phyloP scores from a whole-genome alignment of 2,797 vertebrate species.

The Apogon hyalosoma region DNA sequence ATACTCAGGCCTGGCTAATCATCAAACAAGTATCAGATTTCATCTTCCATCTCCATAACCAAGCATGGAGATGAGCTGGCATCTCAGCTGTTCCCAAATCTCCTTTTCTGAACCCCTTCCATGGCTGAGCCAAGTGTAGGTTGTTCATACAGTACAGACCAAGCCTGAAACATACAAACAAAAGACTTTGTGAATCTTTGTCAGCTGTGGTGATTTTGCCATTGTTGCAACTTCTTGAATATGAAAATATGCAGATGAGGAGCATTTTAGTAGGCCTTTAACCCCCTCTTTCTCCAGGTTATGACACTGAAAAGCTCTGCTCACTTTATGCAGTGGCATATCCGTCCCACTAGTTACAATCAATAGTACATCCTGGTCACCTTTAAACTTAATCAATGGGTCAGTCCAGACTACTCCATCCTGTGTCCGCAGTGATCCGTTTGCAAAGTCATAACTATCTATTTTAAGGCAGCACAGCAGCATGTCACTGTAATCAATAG shows the following conservation, averaged over 20 bases:
- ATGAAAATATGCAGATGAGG: slow-evolving; percentile 21
- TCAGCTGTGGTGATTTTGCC: slow-evolving; percentile 38
- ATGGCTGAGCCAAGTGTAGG: slow-evolving; percentile 57
- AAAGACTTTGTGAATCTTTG: slow-evolving; percentile 37
- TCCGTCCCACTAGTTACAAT: slow-evolving; percentile 60
- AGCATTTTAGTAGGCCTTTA: slow-evolving; percentile 17
- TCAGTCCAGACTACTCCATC: slow-evolving; percentile 56
- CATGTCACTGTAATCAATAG: slow-evolving; percentile 62
- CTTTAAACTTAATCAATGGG: slow-evolving; percentile 75
- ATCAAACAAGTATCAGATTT: slow-evolving; percentile 65
- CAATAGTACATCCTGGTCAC: slow-evolving; percentile 74
- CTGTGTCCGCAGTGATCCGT: slow-evolving; percentile 47
- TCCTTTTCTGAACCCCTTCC: slow-evolving; percentile 53
- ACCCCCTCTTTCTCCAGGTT: slow-evolving; percentile 8
- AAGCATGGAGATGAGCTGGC: slow-evolving; percentile 45
- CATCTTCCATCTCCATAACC: slow-evolving; percentile 57
- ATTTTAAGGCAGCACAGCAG: slow-evolving; percentile 63
- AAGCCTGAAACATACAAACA: slow-evolving; percentile 44
- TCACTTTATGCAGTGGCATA: slow-evolving; percentile 43
- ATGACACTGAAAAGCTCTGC: slow-evolving; percentile 30
- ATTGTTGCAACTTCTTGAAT: slow-evolving; percentile 29
- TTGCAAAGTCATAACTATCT: slow-evolving; percentile 80
- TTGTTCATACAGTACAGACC: slow-evolving; percentile 46
- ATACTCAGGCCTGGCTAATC: slow-evolving; percentile 72
- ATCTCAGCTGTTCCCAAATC: slow-evolving; percentile 67